Base-by-base conservation (phyloP, 1,140 invertebrate species). In the Piezodorus guildinii region DNA sequence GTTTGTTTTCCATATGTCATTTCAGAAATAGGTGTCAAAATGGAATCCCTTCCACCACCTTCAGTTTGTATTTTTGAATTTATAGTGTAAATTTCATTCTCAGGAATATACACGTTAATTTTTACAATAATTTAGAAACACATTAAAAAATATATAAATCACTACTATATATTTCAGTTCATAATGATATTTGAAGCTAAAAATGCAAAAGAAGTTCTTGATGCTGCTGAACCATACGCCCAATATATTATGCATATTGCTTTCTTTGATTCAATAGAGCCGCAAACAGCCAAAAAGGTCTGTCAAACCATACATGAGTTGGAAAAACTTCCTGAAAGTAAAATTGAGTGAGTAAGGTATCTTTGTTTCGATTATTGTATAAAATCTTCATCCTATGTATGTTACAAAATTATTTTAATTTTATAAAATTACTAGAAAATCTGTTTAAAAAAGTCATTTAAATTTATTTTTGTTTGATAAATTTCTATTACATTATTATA, bases 171-270 rank as follows among this genome's bases (percentile, higher is more conserved):
- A 69, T 68, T 65, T 15, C 51, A 70, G 69, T 70, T 65, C 12
- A 54, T 70, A 4, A 67, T 71, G 1, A 69, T 72, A 66, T 72
- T 72, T 60, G 71, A 72, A 23, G 67, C 67, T 2, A 66, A 51
- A 8, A 64, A 65, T 64, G 66, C 68, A 16, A 64, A 64, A 43
- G 69, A 68, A 15, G 64, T 70, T 12, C 34, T 68, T 17, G 69
- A 69, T 16, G 62, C 68, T 0, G 61, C 67, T 1, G 66, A 71
- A 34, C 65, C 69, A 34, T 69, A 67, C n/a, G 52, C 63, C 30
- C 67, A 67, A 15, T 68, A 71, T 30, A 62, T 72, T 0, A n/a
- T 69, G 3, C 62, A 66, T 43, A 61, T 70, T 12, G 71, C 63
- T 19, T 72, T 66, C 60, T 72, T 72, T 60, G 67, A 66, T 52